Percentiles rank a stretch among this genome's conserved stretches.
phyloP scores from a whole-genome alignment of 1,140 invertebrate species.

The Meloidogyne hapla region DNA sequence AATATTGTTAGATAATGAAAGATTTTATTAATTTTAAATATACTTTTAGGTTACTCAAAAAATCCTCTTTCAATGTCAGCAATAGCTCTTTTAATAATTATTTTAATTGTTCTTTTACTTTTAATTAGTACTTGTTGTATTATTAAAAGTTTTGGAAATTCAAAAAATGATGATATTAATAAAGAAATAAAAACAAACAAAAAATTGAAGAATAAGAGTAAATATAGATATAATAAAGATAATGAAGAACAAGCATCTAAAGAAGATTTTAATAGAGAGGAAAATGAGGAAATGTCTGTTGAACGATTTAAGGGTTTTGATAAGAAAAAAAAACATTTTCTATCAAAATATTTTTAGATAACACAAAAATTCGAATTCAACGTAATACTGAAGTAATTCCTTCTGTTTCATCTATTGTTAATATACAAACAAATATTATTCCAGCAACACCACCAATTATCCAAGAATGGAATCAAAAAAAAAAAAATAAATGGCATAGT shows the following conservation, averaged over 20 bases:
- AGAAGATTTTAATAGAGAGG: not conserved
- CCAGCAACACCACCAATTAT: not conserved
- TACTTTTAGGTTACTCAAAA: not conserved
- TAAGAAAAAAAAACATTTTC: too few species aligned
- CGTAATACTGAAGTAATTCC: not conserved
- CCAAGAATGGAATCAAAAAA: not conserved
- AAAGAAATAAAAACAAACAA: not conserved
- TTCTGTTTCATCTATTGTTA: not conserved
- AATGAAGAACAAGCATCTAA: not conserved
- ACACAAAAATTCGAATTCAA: not conserved
- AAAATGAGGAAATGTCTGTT: not conserved
- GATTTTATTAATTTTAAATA: not conserved
- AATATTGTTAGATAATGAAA: constrained; percentile 30
- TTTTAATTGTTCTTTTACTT: not conserved
- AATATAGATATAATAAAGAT: too few species aligned
- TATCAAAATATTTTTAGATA: too few species aligned
- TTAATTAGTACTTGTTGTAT: constrained; percentile 1
- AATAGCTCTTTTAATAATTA: not conserved
- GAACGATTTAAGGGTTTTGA: not conserved
- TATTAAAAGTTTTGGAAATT: not conserved
- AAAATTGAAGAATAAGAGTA: not conserved
- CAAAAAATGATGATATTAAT: too few species aligned
- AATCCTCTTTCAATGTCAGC: not conserved
- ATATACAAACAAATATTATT: not conserved
- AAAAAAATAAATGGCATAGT: not conserved